A percentile compares a stretch with the other conserved stretches of the same genome.
Evolutionary conservation across 2,113 vertebrate genomes (phyloP).

Genomic region (Tichodroma muraria): DNA sequence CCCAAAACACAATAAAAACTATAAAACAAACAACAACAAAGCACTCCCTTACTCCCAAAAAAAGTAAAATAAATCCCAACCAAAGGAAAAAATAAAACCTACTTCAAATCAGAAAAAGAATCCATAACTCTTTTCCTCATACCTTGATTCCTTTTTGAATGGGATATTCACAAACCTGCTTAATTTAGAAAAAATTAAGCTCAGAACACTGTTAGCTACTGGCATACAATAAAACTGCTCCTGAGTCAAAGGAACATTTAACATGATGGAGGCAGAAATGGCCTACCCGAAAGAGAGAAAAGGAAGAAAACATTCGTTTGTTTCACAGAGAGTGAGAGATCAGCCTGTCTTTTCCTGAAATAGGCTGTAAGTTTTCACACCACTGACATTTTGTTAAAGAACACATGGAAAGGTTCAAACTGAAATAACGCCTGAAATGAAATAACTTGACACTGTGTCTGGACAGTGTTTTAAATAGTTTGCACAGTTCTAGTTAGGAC

Average conservation of each 20-base stretch:
- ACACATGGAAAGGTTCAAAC: neutral
- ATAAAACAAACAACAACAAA: neutral
- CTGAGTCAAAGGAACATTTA: neutral
- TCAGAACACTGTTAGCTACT: neutral
- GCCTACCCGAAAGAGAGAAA: neutral
- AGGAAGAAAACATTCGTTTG: neutral
- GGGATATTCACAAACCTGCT: neutral
- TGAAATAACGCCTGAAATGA: neutral
- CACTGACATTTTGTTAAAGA: neutral
- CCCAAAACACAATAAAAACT: neutral
- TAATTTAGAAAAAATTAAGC: neutral
- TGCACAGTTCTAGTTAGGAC: neutral
- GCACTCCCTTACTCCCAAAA: fast-evolving
- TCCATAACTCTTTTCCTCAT: neutral
- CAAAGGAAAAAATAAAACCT: neutral
- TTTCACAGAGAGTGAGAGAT: neutral
- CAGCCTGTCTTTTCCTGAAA: conserved; percentile 13
- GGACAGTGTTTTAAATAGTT: neutral
- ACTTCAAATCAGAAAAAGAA: fast-evolving
- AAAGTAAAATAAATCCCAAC: neutral
- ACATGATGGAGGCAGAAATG: neutral
- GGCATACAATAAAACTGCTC: neutral
- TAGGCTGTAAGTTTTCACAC: neutral
- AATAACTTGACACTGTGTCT: neutral
- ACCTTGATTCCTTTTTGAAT: neutral